These are phyloP conservation scores for Heliconius erato DNA, from an alignment of 2,888 invertebrate species.

Conservation along the genomic window DNA sequence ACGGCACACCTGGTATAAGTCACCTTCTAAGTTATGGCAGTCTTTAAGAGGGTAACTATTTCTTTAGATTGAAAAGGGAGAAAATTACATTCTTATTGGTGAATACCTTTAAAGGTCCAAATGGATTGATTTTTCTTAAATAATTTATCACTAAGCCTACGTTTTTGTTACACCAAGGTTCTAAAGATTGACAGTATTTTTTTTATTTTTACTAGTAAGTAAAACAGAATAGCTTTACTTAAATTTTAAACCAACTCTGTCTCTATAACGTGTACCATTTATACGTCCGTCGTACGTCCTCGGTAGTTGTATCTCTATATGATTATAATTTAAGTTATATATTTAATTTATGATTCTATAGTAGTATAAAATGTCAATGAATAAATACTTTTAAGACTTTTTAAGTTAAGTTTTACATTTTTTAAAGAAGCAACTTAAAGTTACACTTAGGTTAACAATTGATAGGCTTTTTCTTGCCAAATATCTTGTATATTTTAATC, in stretches of 20 bases:
- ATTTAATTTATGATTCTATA: too few species aligned
- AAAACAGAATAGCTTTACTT: background rate
- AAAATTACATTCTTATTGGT: constrained; percentile 54
- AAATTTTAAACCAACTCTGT: background rate
- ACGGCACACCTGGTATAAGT: constrained; percentile 60
- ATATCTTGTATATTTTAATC: too few species aligned
- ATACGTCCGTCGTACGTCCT: too few species aligned
- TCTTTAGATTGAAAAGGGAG: constrained; percentile 60
- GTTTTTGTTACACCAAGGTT: background rate
- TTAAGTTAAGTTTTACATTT: too few species aligned
- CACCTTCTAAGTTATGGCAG: constrained; percentile 60
- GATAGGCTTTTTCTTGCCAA: too few species aligned
- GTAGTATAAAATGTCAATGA: too few species aligned
- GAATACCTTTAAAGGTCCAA: constrained; percentile 39
- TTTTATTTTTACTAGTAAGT: background rate
- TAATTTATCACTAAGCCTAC: constrained; percentile 11
- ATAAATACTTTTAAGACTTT: too few species aligned
- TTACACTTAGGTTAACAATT: too few species aligned
- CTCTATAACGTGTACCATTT: too few species aligned
- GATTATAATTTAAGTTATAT: too few species aligned
- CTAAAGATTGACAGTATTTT: background rate
- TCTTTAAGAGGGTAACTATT: constrained; percentile 62
- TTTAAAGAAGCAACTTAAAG: too few species aligned
- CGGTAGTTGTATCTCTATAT: too few species aligned
- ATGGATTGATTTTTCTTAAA: constrained; percentile 35